These are phyloP conservation scores for Thymelicus sylvestris DNA, from an alignment of 2,888 invertebrate genomes.

Conservation along the genomic window DNA sequence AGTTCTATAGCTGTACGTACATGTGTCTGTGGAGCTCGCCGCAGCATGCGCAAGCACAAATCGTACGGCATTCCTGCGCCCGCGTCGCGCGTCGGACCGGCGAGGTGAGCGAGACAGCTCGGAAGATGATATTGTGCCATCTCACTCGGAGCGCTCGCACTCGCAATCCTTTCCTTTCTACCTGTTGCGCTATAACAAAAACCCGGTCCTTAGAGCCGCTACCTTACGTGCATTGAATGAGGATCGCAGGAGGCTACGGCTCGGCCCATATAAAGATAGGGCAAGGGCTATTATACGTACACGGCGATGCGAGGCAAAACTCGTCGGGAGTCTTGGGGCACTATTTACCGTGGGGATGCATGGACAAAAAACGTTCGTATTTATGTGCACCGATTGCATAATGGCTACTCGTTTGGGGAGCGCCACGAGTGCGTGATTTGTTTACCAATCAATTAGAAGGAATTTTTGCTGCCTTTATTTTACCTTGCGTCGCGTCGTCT, in stretches of 20 bases:
- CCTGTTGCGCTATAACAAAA: slow-evolving; percentile 84
- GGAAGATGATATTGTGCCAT: slow-evolving; percentile 59
- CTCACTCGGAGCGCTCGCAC: slow-evolving; percentile 74
- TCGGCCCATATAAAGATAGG: slow-evolving; percentile 83
- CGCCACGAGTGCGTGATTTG: slow-evolving; percentile 67
- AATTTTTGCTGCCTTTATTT: slow-evolving; percentile 35
- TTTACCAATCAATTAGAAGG: slow-evolving; percentile 50
- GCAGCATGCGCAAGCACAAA: slow-evolving; percentile 79
- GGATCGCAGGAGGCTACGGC: slow-evolving; percentile 81
- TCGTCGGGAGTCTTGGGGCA: slow-evolving; percentile 66
- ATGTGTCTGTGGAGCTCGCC: slow-evolving; percentile 62
- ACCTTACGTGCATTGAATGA: slow-evolving; percentile 84
- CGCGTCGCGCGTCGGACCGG: slow-evolving; percentile 41
- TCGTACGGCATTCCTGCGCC: slow-evolving; percentile 83
- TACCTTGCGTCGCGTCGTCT: background rate
- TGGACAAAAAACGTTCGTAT: slow-evolving; percentile 66
- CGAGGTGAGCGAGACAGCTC: slow-evolving; percentile 63
- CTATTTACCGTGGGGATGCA: slow-evolving; percentile 73
- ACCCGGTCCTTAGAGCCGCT: slow-evolving; percentile 84
- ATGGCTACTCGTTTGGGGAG: slow-evolving; percentile 70
- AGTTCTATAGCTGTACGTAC: slow-evolving; percentile 64
- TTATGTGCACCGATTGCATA: slow-evolving; percentile 77
- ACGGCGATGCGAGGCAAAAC: slow-evolving; percentile 57
- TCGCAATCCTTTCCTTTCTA: slow-evolving; percentile 85
- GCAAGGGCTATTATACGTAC: slow-evolving; percentile 78